These are phyloP conservation scores for Aptenodytes forsteri DNA, from an alignment of 2,113 vertebrate genomes.

Conservation along the genomic window DNA sequence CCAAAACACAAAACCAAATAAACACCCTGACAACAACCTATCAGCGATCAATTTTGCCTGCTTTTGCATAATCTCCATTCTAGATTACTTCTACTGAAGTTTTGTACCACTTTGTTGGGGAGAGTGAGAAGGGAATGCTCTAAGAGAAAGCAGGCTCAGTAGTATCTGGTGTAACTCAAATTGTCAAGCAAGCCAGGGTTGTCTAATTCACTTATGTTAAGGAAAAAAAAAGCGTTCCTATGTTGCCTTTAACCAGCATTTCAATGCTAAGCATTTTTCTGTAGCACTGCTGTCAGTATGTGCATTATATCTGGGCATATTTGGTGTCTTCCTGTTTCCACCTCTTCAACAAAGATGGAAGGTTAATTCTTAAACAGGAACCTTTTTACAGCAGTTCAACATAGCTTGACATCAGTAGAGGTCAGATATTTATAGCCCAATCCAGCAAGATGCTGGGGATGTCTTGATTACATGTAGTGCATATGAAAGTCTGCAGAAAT, in stretches of 20 bases:
- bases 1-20: neutral
- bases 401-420: neutral
- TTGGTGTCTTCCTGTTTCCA: neutral
- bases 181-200: neutral
- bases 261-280: neutral
- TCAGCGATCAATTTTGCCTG: neutral
- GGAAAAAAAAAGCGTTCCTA: neutral
- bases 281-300: neutral
- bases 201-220: neutral
- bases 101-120: neutral
- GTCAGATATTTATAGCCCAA: neutral
- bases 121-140: neutral
- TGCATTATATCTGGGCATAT: neutral
- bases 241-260: neutral
- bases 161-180: neutral
- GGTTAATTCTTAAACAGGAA: neutral
- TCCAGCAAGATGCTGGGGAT: neutral
- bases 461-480: neutral
- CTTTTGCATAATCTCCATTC: neutral
- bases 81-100: neutral
- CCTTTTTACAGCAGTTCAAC: neutral
- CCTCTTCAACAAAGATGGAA: neutral
- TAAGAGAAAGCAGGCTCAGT: neutral
- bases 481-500: neutral
- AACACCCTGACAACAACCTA: neutral